phyloP scores from a whole-genome alignment of 2,888 invertebrate genomes.

The Trisateles emortualis region DNA sequence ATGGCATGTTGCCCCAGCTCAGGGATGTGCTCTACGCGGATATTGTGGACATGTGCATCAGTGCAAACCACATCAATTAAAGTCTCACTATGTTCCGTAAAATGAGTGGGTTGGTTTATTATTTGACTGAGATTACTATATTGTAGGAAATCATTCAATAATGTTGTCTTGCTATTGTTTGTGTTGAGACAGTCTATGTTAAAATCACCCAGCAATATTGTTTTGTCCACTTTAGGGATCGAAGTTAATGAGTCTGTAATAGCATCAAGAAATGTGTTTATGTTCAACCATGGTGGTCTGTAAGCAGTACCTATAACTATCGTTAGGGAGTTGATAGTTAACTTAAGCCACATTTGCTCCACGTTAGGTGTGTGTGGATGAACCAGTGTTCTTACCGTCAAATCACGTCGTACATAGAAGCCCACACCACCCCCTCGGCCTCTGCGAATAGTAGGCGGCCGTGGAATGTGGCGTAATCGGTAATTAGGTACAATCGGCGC shows the following conservation, averaged over 20 bases:
- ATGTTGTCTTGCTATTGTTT: neutral
- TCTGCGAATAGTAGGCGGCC: neutral
- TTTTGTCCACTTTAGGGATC: neutral
- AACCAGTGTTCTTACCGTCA: neutral
- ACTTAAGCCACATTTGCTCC: conserved; percentile 1
- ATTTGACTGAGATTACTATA: neutral
- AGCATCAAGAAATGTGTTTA: neutral
- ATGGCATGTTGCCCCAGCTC: conserved; percentile 1
- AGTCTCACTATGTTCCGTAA: neutral
- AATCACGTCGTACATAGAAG: neutral
- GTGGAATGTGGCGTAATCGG: neutral
- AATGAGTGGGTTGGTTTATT: neutral
- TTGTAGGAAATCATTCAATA: neutral
- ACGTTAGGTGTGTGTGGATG: neutral
- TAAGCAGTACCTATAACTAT: neutral
- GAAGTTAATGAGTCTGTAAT: neutral
- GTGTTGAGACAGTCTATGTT: neutral
- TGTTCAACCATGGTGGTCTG: conserved; percentile 2
- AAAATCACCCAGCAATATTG: conserved; percentile 1
- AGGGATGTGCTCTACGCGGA: neutral
- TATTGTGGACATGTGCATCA: neutral
- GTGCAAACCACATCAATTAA: neutral
- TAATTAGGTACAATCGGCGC: conserved; percentile 4
- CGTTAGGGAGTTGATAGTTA: neutral
- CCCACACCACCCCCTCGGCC: neutral